Percentiles rank a stretch among this genome's conserved stretches.
These are phyloP conservation scores for Tenthredo distinguenda DNA, from an alignment of 2,888 invertebrate species.

Conservation along the genomic window DNA sequence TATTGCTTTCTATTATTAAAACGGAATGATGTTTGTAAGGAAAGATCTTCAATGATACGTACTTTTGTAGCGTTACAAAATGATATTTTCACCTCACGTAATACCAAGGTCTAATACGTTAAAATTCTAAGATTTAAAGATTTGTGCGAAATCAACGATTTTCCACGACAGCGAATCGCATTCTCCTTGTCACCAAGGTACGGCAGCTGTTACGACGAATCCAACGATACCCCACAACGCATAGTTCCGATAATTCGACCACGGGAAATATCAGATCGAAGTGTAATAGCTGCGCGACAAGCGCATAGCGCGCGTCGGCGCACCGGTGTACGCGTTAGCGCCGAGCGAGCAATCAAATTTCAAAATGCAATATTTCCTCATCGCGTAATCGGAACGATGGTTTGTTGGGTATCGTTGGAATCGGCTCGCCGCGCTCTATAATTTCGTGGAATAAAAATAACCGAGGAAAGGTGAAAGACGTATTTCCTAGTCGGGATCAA, in stretches of 20 bases:
- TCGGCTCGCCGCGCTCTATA: neutral
- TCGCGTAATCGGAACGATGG: neutral
- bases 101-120: neutral
- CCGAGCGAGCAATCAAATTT: neutral
- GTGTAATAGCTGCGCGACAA: neutral
- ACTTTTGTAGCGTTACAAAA: neutral
- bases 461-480: neutral
- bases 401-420: slow-evolving; percentile 29
- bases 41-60: neutral
- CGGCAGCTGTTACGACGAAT: neutral
- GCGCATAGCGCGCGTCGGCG: neutral
- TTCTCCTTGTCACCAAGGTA: neutral
- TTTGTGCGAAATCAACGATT: neutral
- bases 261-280: neutral
- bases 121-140: neutral
- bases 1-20: neutral
- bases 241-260: neutral
- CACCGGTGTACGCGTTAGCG: neutral
- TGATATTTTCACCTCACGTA: neutral
- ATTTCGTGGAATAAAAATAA: neutral
- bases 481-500: neutral
- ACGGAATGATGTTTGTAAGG: neutral
- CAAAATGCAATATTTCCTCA: neutral
- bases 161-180: neutral
- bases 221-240: slow-evolving; percentile 27